phyloP scores from a whole-genome alignment of 2,888 invertebrate species.

The Tineola bisselliella region DNA sequence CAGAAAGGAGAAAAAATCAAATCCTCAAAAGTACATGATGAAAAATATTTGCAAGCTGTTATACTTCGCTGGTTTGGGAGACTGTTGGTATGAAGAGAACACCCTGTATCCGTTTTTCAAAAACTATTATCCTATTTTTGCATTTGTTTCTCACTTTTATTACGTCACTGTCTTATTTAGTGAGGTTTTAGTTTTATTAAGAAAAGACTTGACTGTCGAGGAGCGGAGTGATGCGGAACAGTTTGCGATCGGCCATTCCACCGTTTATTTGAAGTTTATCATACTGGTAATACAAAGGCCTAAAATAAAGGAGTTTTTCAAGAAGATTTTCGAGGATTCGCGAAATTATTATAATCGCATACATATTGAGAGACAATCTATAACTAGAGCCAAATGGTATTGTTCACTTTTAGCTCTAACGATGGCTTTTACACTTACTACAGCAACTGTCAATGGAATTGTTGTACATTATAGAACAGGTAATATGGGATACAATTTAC shows the following conservation, averaged over 20 bases:
- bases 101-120: constrained; percentile 17
- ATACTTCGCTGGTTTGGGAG: constrained; percentile 31
- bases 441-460: constrained; percentile 25
- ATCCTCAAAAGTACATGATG: constrained; percentile 32
- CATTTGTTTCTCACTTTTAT: constrained; percentile 26
- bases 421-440: constrained; percentile 23
- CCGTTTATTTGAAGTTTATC: constrained; percentile 24
- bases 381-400: constrained; percentile 25
- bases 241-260: constrained; percentile 25
- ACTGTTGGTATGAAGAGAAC: constrained; percentile 32
- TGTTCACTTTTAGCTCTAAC: constrained; percentile 19
- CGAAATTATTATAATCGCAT: constrained; percentile 21
- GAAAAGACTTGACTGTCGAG: constrained; percentile 28
- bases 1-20: background rate
- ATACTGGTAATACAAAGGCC: constrained; percentile 26
- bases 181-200: constrained; percentile 25
- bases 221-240: constrained; percentile 33
- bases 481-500: too few relatives aligned
- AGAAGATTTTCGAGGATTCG: constrained; percentile 31
- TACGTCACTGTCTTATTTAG: constrained; percentile 24
- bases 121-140: constrained; percentile 27
- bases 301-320: constrained; percentile 25
- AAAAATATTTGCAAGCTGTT: constrained; percentile 28
- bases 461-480: constrained; percentile 29
- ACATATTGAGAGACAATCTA: constrained; percentile 27